phyloP scores from a whole-genome alignment of 1,140 invertebrate genomes.

The Drepana arcuata region DNA sequence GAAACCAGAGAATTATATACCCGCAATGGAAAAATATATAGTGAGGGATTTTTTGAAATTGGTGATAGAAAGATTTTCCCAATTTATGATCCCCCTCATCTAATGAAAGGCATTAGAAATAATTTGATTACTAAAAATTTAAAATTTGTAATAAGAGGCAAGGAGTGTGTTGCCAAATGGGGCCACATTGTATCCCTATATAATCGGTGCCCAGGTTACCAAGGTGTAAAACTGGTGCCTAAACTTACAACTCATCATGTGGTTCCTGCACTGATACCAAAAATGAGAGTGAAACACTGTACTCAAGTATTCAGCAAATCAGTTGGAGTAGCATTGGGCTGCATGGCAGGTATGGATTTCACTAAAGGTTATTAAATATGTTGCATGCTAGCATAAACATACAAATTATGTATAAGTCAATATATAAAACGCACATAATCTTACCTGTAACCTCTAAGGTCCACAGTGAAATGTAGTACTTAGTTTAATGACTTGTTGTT shows the following conservation, averaged over 20 bases:
- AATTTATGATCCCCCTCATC: conserved; percentile 20
- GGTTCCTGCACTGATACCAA: conserved; percentile 12
- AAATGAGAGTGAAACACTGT: conserved; percentile 20
- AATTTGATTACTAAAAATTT: conserved; percentile 19
- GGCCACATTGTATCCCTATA: conserved; percentile 15
- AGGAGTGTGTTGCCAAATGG: conserved; percentile 15
- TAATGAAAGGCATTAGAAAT: conserved; percentile 22
- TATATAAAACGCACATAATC: no score
- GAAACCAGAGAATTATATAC: conserved; percentile 14
- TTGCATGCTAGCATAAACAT: no score
- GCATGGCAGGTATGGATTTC: conserved; percentile 17
- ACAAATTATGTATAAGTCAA: no score
- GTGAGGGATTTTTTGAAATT: conserved; percentile 9
- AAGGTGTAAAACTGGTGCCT: conserved; percentile 14
- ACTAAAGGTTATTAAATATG: no score
- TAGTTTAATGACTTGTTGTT: no score
- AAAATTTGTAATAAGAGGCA: conserved; percentile 7
- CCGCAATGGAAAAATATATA: conserved; percentile 4
- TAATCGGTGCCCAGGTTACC: conserved; percentile 8
- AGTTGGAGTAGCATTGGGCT: conserved; percentile 11
- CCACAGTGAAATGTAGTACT: no score
- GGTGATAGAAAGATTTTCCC: conserved; percentile 15
- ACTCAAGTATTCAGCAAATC: conserved; percentile 16
- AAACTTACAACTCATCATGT: conserved; percentile 23
- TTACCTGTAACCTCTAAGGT: no score